Evolutionary conservation across 2,797 vertebrate species (phyloP), one percentile per base, ranked within the genome.

Genomic region (Cyclura pinguis): DNA sequence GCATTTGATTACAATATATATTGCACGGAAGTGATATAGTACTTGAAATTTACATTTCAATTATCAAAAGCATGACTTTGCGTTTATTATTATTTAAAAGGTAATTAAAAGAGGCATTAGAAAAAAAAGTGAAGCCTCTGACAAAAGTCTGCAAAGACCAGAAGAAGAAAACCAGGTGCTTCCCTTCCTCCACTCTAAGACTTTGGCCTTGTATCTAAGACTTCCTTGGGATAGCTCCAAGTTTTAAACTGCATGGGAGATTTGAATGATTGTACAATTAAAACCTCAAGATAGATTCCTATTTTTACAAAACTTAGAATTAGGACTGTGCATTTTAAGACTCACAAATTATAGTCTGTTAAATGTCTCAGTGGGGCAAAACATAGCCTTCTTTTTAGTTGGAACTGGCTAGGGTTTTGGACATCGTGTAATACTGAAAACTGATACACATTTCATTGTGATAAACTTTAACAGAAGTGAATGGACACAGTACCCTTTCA

Each of bases 31-130:
- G 84, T 93, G 50, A 85, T 94, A 91, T 82, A 91, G 89, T 90
- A 62, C 89, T 93, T 93, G 81, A 92, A 94, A 94, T 94, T 92
- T 94, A 93, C 80, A 93, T 93, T 94, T 93, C 82, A 93, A 86
- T 94, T 93, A 94, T 80, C 89, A 38, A 42, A 82, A 91, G 92
- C 92, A 95, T 95, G 93, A 91, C 92, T 94, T 80, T 67, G 93
- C 90, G 22, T 62, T 93, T 94, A 92, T 93, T 87, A 77, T 85
- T 91, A 89, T 86, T 83, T 52, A 87, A 93, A 90, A 94, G 88
- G 50, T 72, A 92, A 92, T 94, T 92, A 89, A 32, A 93, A 92
- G 85, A 91, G 50, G 88, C 94, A 89, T 52, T 93, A 84, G 67
- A 13, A 92, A 93, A 84, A 78, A 80, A 91, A 91, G 47, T 92